A percentile compares a stretch with the other conserved stretches of the same genome.
Conservation (phyloP, 2,888 invertebrate genomes). For the Archips xylosteana region DNA sequence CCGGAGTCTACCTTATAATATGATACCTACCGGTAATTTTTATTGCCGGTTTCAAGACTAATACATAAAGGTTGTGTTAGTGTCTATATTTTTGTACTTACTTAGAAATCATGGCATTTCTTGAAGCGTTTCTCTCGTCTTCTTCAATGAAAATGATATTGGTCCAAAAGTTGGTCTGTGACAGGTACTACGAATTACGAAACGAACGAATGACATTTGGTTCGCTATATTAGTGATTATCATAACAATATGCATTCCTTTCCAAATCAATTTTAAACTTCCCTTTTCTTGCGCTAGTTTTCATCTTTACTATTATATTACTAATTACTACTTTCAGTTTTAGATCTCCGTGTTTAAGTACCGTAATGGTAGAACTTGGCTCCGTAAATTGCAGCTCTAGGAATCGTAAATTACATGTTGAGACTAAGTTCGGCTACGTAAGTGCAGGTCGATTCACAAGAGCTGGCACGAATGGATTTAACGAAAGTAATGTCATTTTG, state of each 20-base stretch:
- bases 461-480: too few relatives aligned
- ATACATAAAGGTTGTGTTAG: constrained; percentile 13
- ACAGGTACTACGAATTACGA: constrained; percentile 19
- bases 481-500: too few relatives aligned
- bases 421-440: neutral
- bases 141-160: constrained; percentile 20
- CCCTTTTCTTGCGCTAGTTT: constrained; percentile 19
- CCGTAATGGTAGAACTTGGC: neutral
- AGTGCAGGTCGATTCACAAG: too few relatives aligned
- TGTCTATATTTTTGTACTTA: constrained; percentile 6
- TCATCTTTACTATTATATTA: constrained; percentile 5
- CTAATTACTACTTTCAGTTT: neutral
- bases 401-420: constrained; percentile 6
- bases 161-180: constrained; percentile 16
- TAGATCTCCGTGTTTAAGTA: neutral
- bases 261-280: neutral
- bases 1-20: neutral
- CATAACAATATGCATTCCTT: constrained; percentile 40
- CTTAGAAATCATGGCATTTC: neutral
- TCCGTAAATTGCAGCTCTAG: neutral
- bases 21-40: neutral
- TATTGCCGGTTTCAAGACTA: neutral
- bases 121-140: neutral
- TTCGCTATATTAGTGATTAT: constrained; percentile 1
- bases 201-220: constrained; percentile 36